Base-by-base conservation (phyloP, 2,797 vertebrate genomes). In the Cossypha dichroa region DNA sequence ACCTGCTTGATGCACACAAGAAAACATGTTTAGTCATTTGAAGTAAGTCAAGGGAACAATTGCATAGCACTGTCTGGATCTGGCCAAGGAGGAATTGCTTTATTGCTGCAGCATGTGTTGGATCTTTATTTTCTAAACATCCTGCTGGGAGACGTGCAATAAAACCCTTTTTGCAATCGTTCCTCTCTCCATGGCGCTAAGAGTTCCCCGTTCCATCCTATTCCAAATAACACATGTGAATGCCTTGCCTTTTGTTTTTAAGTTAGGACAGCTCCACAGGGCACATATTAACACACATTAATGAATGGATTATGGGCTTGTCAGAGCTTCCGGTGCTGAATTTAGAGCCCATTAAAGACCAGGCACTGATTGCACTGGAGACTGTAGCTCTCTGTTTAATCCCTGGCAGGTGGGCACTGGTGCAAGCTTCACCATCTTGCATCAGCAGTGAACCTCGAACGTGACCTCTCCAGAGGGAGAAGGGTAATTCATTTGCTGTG, bases 371-470 rank as follows among this genome's bases (percentile, higher is more conserved):
- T 96, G 78, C 64, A 64, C 91, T 85, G 78, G 77, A 96, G 85
- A 97, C 95, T 94, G 75, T 90, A 94, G 88, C 79, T 84, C 73
- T 97, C 95, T 96, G 88, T 96, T 96, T 97, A 97, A 97, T 96
- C 93, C 96, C 90, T 97, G 96, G 94, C 96, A 97, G 95, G 96
- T 97, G 97, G 97, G 95, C 92, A 85, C 58, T 66, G 74, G 91
- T 72, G 83, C 85, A 77, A 70, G 63, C 93, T 91, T 96, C 96
- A 96, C 94, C 94, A 96, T 97, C 94, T 96, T 96, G 86, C 92
- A 93, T 84, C 86, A 89, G 92, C 93, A 92, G 62, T 97, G 97
- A 98, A 97, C 97, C 96, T 97, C 70, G 2, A 97, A 96, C 0
- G 1, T 95, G 97, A 97, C 95, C 96, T 96, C 91, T 96, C 93